These are phyloP conservation scores for Trichacis sp. DNA, from an alignment of 2,888 invertebrate species.

Conservation along the genomic window DNA sequence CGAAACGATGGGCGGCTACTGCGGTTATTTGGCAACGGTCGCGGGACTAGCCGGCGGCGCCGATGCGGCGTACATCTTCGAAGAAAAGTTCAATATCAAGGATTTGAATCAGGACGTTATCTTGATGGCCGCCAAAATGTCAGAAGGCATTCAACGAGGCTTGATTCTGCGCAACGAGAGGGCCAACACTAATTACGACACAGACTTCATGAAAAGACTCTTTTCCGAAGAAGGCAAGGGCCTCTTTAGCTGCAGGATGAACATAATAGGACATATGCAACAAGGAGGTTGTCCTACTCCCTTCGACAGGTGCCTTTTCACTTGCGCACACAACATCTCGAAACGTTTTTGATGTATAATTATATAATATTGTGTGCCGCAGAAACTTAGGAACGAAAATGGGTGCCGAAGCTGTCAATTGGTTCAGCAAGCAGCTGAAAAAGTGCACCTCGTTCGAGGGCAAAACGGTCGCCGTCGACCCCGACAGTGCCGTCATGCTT, in stretches of 20 bases:
- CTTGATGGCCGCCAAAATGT: slow-evolving; percentile 97
- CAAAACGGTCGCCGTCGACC: slow-evolving; percentile 73
- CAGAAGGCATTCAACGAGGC: slow-evolving; percentile 93
- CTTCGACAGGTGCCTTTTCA: too few species aligned
- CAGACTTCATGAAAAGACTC: slow-evolving; percentile 95
- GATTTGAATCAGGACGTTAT: slow-evolving; percentile 93
- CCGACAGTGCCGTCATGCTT: slow-evolving; percentile 83
- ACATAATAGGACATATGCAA: slow-evolving; percentile 98
- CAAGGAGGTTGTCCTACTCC: slow-evolving; percentile 98
- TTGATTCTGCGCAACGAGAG: slow-evolving; percentile 94
- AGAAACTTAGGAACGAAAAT: slow-evolving; percentile 99
- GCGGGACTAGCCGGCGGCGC: slow-evolving; percentile 97
- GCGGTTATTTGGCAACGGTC: slow-evolving; percentile 97
- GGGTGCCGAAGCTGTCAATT: slow-evolving; percentile 94
- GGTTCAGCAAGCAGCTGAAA: slow-evolving; percentile 82
- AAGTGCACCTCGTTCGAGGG: slow-evolving; percentile 72
- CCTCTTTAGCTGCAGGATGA: slow-evolving; percentile 94
- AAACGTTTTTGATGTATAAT: too few species aligned
- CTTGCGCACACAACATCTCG: too few species aligned
- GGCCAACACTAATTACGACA: slow-evolving; percentile 95
- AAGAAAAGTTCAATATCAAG: slow-evolving; percentile 93
- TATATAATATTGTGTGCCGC: too few species aligned
- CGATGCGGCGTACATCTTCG: slow-evolving; percentile 98
- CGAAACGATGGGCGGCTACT: slow-evolving; percentile 99
- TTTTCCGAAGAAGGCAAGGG: slow-evolving; percentile 98